Base-by-base conservation (phyloP, 2,113 vertebrate genomes). In the Capreolus pygargus region DNA sequence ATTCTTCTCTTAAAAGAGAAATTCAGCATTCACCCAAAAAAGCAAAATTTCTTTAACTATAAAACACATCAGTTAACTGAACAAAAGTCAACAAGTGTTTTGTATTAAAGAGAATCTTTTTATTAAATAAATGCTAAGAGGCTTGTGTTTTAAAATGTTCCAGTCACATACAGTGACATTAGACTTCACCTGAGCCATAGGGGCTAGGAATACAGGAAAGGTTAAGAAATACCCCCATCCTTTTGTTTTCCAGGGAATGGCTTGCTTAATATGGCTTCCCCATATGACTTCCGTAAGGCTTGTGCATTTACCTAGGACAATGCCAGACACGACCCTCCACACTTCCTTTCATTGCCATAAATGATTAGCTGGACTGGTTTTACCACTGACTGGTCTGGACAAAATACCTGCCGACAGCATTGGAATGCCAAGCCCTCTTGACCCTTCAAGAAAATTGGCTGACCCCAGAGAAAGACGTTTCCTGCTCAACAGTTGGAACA, bases 1-100 rank as follows among this genome's bases (percentile, higher is more conserved):
- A 21, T 82, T 93, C 76, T 23, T 91, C 55, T 90, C 23, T 45
- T 94, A 76, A 96, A 95, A 83, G 61, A 96, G n/a, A 89, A 47
- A 25, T 43, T 95, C 70, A 81, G 33, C 13, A 54, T 74, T 86
- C 78, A 84, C 43, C 39, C 58, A 74, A 92, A 74, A 91, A 96
- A 93, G 82, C 30, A 90, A 94, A 88, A 64, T 87, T n/a, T 85
- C 19, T 96, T 92, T 97, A 76, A 91, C 91, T 88, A 93, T 21
- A 97, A 95, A 95, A 89, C n/a, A 84, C 23, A 64, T 86, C 61
- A 54, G 79, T 92, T 94, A 92, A 86, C 45, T 21, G 89, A 83
- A 96, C 19, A 74, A 67, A 97, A 92, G 57, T 81, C 39, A 95
- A 95, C 58, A 94, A 55, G 28, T 78, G 64, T 87, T 88, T 94